Evolutionary conservation across 1,140 invertebrate species (phyloP), one percentile per base, ranked within the genome.

Genomic region (Thaumatotibia leucotreta): DNA sequence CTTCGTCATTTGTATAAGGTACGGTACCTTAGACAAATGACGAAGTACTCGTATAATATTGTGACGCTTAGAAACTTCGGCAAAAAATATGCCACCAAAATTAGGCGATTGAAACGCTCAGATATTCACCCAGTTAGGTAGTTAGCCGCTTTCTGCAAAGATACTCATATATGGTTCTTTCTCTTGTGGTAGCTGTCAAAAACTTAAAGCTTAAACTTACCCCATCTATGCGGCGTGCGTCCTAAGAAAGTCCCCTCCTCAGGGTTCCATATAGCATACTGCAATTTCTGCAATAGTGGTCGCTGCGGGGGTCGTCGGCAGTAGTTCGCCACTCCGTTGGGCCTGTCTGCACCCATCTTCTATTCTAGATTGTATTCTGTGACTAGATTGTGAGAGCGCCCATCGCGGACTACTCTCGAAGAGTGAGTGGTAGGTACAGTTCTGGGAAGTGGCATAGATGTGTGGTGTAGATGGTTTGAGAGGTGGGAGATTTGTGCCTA

Each of bases 191-290:
- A n/a, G n/a, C n/a, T n/a, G n/a, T n/a, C n/a, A n/a, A n/a, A n/a
- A n/a, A n/a, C n/a, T n/a, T n/a, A n/a, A n/a, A n/a, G n/a, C n/a
- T n/a, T n/a, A 5, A 45, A 75, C 93, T 94, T 92, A 96, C 96
- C 93, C 96, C 96, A 97, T 92, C 93, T 93, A 76, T 92, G 92
- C 0, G 84, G 89, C 22, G 93, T 96, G 69, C 96, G 92, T 6
- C 95, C 96, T 0, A 96, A 83, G 73, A 96, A 92, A 24, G 94
- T 91, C 67, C 92, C 91, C 61, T 93, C 93, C 45, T 94, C 88
- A 0, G 94, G 92, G 90, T 97, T 93, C 91, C 95, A 96, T 49
- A 96, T 82, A 32, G 92, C 92, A 73, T 94, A 91, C 27, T 91
- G 84, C 64, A 96, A 88, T 32, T 84, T 87, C 76, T 95, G 80